These are phyloP conservation scores for Nomada fabriciana DNA, from an alignment of 2,888 invertebrate species.

Conservation along the genomic window DNA sequence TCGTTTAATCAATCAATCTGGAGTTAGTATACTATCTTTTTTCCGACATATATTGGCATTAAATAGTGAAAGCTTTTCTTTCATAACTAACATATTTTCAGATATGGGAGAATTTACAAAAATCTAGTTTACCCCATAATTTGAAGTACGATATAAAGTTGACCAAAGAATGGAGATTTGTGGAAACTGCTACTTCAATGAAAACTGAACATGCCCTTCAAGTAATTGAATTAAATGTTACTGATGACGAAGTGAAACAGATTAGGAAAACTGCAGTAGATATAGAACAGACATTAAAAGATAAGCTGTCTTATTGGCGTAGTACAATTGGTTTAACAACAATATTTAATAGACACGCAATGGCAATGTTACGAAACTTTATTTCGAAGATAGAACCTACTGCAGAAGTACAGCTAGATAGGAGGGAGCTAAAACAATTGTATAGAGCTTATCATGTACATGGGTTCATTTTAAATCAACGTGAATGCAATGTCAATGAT, in stretches of 20 bases:
- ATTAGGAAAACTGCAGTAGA: constrained; percentile 65
- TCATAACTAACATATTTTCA: constrained; percentile 51
- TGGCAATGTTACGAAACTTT: constrained; percentile 75
- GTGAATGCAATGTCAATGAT: constrained; percentile 74
- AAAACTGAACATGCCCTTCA: constrained; percentile 71
- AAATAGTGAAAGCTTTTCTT: background rate
- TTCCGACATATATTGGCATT: constrained; percentile 3
- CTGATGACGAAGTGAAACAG: constrained; percentile 66
- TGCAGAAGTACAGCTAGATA: constrained; percentile 74
- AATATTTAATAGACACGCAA: constrained; percentile 80
- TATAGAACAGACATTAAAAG: constrained; percentile 77
- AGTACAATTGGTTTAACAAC: constrained; percentile 77
- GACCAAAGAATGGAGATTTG: constrained; percentile 79
- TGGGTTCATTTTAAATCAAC: constrained; percentile 80
- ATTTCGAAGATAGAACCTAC: constrained; percentile 70
- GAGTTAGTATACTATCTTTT: constrained; percentile 72
- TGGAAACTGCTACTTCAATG: constrained; percentile 64
- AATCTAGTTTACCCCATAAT: constrained; percentile 74
- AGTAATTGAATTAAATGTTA: constrained; percentile 72
- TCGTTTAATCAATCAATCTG: constrained; percentile 80
- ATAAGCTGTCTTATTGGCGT: constrained; percentile 78
- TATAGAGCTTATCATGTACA: constrained; percentile 81
- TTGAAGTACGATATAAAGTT: constrained; percentile 78
- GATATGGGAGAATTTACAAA: constrained; percentile 82
- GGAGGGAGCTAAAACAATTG: constrained; percentile 78